Conservation (phyloP, 2,888 invertebrate species). For the Drosophila kokeensis region DNA sequence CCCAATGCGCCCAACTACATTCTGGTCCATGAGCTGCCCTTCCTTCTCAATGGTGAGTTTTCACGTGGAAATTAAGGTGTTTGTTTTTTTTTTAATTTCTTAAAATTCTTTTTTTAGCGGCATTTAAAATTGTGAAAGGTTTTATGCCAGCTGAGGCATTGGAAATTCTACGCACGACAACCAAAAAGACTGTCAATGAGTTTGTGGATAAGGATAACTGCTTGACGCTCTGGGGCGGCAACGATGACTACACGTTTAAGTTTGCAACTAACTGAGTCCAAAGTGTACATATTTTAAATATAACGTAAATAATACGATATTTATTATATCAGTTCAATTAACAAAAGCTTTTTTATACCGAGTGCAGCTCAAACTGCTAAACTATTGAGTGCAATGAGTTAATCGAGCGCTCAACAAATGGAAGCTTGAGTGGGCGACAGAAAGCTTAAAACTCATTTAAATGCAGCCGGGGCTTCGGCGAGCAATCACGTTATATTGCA, state of each 20-base stretch:
- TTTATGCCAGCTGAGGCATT: slow-evolving; percentile 95
- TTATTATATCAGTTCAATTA: slow-evolving; percentile 40
- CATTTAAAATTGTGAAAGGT: slow-evolving; percentile 95
- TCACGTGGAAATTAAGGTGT: background rate
- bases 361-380: slow-evolving; percentile 5
- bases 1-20: slow-evolving; percentile 95
- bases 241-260: slow-evolving; percentile 89
- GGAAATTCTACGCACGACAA: slow-evolving; percentile 93
- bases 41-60: slow-evolving; percentile 92
- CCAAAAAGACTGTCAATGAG: slow-evolving; percentile 90
- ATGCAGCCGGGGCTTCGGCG: slow-evolving; percentile 53
- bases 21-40: slow-evolving; percentile 96
- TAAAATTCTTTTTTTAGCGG: slow-evolving; percentile 87
- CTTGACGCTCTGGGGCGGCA: slow-evolving; percentile 92
- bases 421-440: background rate
- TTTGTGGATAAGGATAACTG: slow-evolving; percentile 91
- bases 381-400: slow-evolving; percentile 17
- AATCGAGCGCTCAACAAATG: background rate
- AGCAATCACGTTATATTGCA: slow-evolving; percentile 70
- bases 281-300: slow-evolving; percentile 11
- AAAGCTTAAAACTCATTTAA: slow-evolving; percentile 48
- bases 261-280: slow-evolving; percentile 85
- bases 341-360: background rate
- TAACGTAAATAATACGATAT: slow-evolving; percentile 61
- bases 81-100: background rate